A percentile compares a stretch with the other conserved stretches of the same genome.
Evolutionary conservation across 2,113 vertebrate species (phyloP).

Genomic region (Periophthalmodon schlosseri): DNA sequence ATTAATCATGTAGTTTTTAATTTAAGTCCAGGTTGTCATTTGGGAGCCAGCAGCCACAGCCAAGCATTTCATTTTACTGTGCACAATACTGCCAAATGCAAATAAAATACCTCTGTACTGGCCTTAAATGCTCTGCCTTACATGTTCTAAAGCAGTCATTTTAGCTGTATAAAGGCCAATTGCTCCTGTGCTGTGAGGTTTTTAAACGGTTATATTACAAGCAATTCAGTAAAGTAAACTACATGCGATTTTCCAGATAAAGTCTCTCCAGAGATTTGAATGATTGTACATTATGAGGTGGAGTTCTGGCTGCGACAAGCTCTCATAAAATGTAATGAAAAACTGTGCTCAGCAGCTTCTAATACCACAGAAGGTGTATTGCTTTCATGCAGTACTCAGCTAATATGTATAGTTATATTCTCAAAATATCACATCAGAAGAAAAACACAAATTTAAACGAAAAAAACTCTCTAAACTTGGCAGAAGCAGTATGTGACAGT

Average conservation of each 20-base stretch:
- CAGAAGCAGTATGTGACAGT: no score
- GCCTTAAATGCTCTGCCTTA: not conserved
- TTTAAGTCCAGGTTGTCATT: not conserved
- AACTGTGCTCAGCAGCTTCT: not conserved
- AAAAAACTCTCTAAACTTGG: not conserved
- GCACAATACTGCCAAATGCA: conserved; percentile 2
- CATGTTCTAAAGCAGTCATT: not conserved
- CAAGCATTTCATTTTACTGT: not conserved
- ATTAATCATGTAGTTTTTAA: conserved; percentile 4
- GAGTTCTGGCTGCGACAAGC: conserved; percentile 4
- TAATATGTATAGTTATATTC: not conserved
- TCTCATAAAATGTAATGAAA: conserved; percentile 12
- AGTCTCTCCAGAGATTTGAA: conserved; percentile 3
- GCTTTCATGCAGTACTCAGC: not conserved
- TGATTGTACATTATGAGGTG: conserved; percentile 5
- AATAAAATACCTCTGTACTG: not conserved
- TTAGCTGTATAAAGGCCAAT: not conserved
- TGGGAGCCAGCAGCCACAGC: not conserved
- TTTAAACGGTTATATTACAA: not conserved
- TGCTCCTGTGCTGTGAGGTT: not conserved
- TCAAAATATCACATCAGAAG: not conserved
- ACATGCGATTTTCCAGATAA: conserved; percentile 5
- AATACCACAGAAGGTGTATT: not conserved
- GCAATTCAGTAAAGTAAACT: conserved; percentile 10
- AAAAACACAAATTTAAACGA: not conserved